Percentiles rank a stretch among this genome's conserved stretches.
Evolutionary conservation across 2,797 vertebrate genomes (phyloP).

Genomic region (Parotocinclus haroldoi): DNA sequence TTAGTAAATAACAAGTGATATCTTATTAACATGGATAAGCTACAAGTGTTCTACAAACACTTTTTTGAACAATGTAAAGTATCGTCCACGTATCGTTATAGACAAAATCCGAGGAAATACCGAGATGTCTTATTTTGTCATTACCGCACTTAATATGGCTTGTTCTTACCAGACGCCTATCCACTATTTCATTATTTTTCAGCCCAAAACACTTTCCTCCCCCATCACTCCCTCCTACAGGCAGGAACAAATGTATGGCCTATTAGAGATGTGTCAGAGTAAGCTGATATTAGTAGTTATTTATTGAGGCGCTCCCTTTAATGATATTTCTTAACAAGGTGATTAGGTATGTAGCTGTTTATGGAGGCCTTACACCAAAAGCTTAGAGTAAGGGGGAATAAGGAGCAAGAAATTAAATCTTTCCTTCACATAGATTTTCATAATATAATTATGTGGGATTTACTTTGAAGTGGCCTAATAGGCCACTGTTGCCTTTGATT

Average conservation of each 20-base stretch:
- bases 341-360: slow-evolving; percentile 50
- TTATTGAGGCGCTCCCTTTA: slow-evolving; percentile 49
- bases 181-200: no score
- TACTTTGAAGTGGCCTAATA: slow-evolving; percentile 69
- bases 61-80: no score
- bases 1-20: no score
- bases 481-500: slow-evolving; percentile 68
- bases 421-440: slow-evolving; percentile 52
- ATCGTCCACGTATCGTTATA: no score
- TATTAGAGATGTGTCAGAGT: slow-evolving; percentile 70
- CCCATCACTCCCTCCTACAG: background rate
- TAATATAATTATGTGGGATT: slow-evolving; percentile 57
- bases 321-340: slow-evolving; percentile 55
- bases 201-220: no score
- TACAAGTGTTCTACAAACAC: no score
- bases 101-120: no score
- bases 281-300: slow-evolving; percentile 54
- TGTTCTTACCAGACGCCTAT: no score
- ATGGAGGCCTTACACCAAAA: slow-evolving; percentile 40
- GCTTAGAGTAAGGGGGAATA: slow-evolving; percentile 29
- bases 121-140: no score
- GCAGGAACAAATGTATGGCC: slow-evolving; percentile 66
- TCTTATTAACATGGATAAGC: no score
- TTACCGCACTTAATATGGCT: no score
- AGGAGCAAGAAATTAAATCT: slow-evolving; percentile 52